These are phyloP conservation scores for Xiphias gladius DNA, from an alignment of 2,113 vertebrate genomes.

Conservation along the genomic window DNA sequence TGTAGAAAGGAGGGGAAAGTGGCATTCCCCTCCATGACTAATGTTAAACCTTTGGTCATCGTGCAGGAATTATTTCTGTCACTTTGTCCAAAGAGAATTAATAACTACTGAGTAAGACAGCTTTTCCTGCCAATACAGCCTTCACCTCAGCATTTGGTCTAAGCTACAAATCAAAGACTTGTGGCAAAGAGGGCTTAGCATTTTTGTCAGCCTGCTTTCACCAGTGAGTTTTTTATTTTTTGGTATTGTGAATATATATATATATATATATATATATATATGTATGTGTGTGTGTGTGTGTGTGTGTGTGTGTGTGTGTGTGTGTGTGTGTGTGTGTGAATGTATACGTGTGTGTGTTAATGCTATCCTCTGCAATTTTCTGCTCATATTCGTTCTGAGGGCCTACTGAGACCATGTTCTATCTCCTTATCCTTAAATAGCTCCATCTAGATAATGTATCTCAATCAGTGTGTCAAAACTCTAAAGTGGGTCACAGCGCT, in stretches of 20 bases:
- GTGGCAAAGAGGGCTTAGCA: neutral
- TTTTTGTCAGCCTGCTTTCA: neutral
- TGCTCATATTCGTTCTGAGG: conserved; percentile 6
- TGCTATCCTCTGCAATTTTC: neutral
- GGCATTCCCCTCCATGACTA: neutral
- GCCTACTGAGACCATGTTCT: conserved; percentile 1
- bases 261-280: too few species aligned
- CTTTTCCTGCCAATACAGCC: conserved; percentile 10
- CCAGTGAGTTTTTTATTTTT: neutral
- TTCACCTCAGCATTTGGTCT: conserved; percentile 9
- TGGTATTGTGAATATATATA: neutral
- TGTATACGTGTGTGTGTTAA: neutral
- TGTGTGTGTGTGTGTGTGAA: neutral
- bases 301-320: neutral
- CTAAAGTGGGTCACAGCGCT: conserved; percentile 61
- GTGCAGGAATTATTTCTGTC: conserved; percentile 44
- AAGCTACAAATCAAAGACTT: conserved; percentile 40
- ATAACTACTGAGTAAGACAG: conserved; percentile 11
- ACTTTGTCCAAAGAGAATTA: conserved; percentile 20
- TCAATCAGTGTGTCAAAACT: conserved; percentile 58
- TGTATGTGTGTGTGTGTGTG: neutral
- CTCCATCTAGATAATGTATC: conserved; percentile 60
- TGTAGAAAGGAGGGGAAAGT: neutral
- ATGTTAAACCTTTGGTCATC: conserved; percentile 29
- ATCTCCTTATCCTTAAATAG: conserved; percentile 58